phyloP scores from a whole-genome alignment of 2,797 vertebrate species.

The Malacoctenus gilli region DNA sequence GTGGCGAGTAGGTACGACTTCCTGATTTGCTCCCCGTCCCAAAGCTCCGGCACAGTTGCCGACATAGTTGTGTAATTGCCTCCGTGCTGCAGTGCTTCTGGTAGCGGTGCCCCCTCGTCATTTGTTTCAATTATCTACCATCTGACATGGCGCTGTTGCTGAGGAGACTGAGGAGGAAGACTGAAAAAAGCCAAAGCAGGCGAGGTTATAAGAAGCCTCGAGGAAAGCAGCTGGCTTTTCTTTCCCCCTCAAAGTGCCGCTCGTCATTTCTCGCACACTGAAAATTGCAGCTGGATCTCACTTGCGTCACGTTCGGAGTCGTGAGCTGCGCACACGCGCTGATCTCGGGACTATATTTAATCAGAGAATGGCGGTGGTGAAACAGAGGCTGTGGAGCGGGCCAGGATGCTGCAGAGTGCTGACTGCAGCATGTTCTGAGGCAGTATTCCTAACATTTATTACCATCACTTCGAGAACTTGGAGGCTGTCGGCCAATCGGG shows the following conservation, averaged over 20 bases:
- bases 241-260: background rate
- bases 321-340: slow-evolving; percentile 14
- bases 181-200: background rate
- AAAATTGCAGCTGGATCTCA: slow-evolving; percentile 17
- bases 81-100: slow-evolving; percentile 55
- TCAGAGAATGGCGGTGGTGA: slow-evolving; percentile 3
- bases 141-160: slow-evolving; percentile 40
- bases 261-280: slow-evolving; percentile 15
- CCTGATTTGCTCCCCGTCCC: slow-evolving; percentile 3
- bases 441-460: slow-evolving; percentile 26
- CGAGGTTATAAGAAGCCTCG: slow-evolving; percentile 3
- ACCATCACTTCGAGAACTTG: background rate
- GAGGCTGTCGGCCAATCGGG: slow-evolving; percentile 10
- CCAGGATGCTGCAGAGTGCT: slow-evolving; percentile 52
- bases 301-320: slow-evolving; percentile 1
- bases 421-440: slow-evolving; percentile 45
- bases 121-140: slow-evolving; percentile 62
- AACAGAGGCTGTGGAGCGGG: slow-evolving; percentile 14
- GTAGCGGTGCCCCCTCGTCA: slow-evolving; percentile 48
- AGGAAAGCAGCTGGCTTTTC: slow-evolving; percentile 2
- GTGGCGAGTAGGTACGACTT: slow-evolving; percentile 32
- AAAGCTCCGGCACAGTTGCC: slow-evolving; percentile 20
- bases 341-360: slow-evolving; percentile 25
- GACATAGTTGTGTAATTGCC: slow-evolving; percentile 51
- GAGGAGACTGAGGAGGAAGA: slow-evolving; percentile 17